Evolutionary conservation across 2,888 invertebrate species (phyloP), one percentile per base, ranked within the genome.

Genomic region (Podotricha telesiphe): DNA sequence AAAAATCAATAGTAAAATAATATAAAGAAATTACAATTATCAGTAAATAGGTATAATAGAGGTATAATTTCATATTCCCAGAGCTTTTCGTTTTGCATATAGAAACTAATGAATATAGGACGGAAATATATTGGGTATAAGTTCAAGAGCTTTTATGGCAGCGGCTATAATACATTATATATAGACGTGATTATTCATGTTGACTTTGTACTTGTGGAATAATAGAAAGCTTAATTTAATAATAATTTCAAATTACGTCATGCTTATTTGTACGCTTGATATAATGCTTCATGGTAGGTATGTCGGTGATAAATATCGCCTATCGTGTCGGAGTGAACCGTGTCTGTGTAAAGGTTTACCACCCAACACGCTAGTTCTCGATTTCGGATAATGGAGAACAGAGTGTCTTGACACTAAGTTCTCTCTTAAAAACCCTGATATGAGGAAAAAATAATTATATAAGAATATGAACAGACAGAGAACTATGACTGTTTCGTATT

Each of bases 41-140:
- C 2, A 42, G 11, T 37, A 7, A 42, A 11, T 4, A 42, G 2
- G 2, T 13, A 13, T 42, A 42, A 2, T 47, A 7, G 17, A 20
- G 58, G 37, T 20, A 40, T 40, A 37, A 19, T 40, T 68, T 68
- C 22, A 19, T 34, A 63, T 17, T 17, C 7, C 47, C 13, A 45
- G 47, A 34, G 61, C 58, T 48, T 68, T 50, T 19, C 55, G 19
- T 28, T 68, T 68, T 68, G 68, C 56, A 68, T 62, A 62, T 51
- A 40, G 40, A 64, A 64, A 64, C 40, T 64, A 68, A 56, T 50
- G 42, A 50, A 51, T 64, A 28, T 47, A 59, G 22, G 51, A 20
- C 28, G 15, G 22, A 63, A 20, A 37, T 64, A 64, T 58, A 64
- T 58, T 19, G 50, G 65, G 47, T 17, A 55, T 55, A 55, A 55